Conservation (phyloP, 2,797 vertebrate species). For the Epinephelus malabaricus region DNA sequence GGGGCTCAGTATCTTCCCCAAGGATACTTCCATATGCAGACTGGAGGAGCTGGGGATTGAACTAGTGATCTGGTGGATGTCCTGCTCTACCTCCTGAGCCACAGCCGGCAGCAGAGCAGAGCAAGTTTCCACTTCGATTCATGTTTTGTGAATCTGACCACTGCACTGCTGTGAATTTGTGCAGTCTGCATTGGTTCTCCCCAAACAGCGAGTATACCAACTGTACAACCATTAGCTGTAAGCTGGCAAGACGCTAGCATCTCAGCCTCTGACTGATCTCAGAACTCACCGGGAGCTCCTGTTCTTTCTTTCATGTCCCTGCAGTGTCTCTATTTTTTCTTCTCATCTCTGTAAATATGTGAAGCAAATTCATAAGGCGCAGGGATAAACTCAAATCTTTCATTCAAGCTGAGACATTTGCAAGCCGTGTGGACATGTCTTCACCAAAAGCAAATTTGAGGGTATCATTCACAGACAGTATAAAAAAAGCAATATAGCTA, state of each 20-base stretch:
- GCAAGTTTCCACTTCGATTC: background rate
- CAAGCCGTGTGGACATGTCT: background rate
- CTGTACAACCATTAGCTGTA: background rate
- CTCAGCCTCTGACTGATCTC: background rate
- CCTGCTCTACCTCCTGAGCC: no score
- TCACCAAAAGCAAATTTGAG: background rate
- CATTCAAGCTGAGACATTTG: background rate
- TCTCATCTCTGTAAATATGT: background rate
- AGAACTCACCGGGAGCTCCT: background rate
- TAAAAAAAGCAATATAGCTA: no score
- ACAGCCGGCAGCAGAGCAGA: no score
- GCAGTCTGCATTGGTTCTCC: background rate
- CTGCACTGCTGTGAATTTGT: background rate
- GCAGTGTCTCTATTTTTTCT: background rate
- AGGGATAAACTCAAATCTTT: background rate
- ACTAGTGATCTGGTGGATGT: no score
- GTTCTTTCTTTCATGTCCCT: background rate
- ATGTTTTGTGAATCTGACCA: background rate
- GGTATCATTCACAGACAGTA: no score
- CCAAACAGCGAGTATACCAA: no score
- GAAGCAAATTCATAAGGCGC: background rate
- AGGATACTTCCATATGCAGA: no score
- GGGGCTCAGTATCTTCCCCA: no score
- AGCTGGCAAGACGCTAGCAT: background rate
- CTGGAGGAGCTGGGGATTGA: no score